These are phyloP conservation scores for Hymenopus coronatus DNA, from an alignment of 2,888 invertebrate genomes.

Conservation along the genomic window DNA sequence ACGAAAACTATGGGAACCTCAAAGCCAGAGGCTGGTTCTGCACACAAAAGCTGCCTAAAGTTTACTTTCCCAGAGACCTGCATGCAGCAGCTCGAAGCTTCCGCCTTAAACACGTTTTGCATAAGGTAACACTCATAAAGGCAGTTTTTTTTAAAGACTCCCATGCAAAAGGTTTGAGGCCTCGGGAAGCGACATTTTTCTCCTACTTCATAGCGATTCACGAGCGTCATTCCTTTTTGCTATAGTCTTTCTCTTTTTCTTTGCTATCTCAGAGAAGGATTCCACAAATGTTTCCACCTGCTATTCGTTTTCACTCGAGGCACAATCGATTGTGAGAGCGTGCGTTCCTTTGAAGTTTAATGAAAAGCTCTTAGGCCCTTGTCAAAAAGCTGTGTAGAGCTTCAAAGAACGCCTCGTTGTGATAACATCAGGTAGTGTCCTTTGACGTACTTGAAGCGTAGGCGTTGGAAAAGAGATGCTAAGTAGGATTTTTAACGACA, in stretches of 20 bases:
- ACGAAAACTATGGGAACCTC: background rate
- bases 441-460: background rate
- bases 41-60: background rate
- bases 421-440: background rate
- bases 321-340: background rate
- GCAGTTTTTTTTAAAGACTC: background rate
- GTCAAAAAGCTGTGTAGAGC: background rate
- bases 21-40: background rate
- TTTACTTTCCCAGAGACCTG: background rate
- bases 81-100: background rate
- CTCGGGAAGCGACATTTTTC: background rate
- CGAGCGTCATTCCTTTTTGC: background rate
- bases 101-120: background rate
- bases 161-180: background rate
- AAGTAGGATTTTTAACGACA: background rate
- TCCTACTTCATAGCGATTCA: background rate
- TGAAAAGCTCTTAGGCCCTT: background rate
- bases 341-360: background rate
- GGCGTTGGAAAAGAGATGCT: background rate
- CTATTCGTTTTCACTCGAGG: background rate
- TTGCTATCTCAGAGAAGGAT: background rate
- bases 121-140: background rate
- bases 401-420: background rate
- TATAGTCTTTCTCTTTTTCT: background rate
- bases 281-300: background rate